Evolutionary conservation across 2,888 invertebrate genomes (phyloP).

Genomic region (Pristionchus maxplancki): DNA sequence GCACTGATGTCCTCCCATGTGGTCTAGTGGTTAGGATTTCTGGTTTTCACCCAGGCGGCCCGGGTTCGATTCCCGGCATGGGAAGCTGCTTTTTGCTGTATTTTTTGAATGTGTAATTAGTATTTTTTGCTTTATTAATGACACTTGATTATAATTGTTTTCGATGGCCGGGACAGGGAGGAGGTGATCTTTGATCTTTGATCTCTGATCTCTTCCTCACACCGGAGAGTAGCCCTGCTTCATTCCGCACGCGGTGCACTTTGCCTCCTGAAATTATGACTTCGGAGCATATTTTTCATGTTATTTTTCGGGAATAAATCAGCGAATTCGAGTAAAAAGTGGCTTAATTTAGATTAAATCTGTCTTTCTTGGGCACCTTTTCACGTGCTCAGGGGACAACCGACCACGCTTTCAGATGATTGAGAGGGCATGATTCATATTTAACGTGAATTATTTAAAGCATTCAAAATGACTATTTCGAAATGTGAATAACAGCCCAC

Average conservation of each 20-base stretch:
- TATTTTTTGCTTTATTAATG: background rate
- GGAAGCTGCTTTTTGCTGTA: slow-evolving; percentile 43
- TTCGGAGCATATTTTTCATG: no score
- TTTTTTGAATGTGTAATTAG: background rate
- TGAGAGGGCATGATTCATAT: no score
- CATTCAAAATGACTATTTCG: no score
- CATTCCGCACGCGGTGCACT: background rate
- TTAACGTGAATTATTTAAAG: no score
- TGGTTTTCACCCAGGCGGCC: slow-evolving; percentile 70
- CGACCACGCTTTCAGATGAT: no score
- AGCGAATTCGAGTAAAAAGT: no score
- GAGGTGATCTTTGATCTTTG: background rate
- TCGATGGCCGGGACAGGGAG: background rate
- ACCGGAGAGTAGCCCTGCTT: background rate
- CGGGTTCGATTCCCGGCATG: slow-evolving; percentile 71
- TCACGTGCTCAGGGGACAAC: no score
- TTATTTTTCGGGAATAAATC: no score
- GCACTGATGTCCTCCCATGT: slow-evolving; percentile 54
- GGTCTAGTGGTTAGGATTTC: slow-evolving; percentile 70
- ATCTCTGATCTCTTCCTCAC: background rate
- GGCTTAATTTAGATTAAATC: no score
- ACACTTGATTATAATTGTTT: background rate
- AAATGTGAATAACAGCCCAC: no score
- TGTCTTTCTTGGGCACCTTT: no score
- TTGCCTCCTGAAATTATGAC: background rate